These are phyloP conservation scores for Cladopsammia gracilis DNA, from an alignment of 64 coral and sea anemone species.

Conservation along the genomic window DNA sequence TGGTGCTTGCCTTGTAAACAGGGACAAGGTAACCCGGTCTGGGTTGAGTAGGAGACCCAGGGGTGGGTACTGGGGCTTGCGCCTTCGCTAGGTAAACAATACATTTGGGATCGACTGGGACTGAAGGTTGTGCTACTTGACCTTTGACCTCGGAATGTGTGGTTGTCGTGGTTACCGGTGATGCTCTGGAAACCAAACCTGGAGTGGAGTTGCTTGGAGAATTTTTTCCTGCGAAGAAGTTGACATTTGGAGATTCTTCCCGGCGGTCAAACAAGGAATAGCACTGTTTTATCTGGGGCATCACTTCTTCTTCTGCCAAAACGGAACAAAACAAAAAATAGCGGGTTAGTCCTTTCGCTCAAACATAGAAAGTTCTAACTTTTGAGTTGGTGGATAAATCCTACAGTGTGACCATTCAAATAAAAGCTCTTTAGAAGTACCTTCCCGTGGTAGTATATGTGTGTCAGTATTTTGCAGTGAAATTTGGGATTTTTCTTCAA, in stretches of 20 bases:
- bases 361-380: no score
- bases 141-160: neutral
- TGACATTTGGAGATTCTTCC: neutral
- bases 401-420: no score
- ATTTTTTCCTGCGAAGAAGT: neutral
- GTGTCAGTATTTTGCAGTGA: no score
- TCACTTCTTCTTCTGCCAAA: constrained; percentile 36
- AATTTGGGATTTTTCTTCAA: no score
- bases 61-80: neutral
- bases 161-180: constrained; percentile 15
- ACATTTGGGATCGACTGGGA: neutral
- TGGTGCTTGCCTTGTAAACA: constrained; percentile 42
- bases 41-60: neutral
- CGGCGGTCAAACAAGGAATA: constrained; percentile 54
- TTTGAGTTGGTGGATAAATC: no score
- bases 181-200: neutral
- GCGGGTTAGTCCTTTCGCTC: no score
- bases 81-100: constrained; percentile 36
- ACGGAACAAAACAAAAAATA: neutral
- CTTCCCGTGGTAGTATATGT: no score
- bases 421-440: no score
- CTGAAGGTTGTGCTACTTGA: neutral
- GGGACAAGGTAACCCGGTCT: constrained; percentile 63
- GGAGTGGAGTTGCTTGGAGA: constrained; percentile 13
- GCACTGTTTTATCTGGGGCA: constrained; percentile 81